Percentiles rank a stretch among this genome's conserved stretches.
phyloP scores from a whole-genome alignment of 2,888 invertebrate species.

The Melolontha melolontha region DNA sequence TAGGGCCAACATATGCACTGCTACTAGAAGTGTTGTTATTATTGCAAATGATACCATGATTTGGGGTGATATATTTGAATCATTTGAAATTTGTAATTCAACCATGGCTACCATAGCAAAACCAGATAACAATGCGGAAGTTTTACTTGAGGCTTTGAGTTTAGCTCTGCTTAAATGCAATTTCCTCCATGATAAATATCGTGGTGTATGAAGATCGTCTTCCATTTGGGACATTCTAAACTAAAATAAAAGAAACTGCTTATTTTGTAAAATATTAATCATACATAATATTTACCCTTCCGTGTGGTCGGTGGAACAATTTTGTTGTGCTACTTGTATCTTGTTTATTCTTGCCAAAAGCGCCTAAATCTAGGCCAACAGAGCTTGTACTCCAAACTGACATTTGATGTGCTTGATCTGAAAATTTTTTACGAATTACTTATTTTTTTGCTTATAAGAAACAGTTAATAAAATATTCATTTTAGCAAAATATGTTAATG shows the following conservation, averaged over 20 bases:
- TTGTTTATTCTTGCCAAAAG: constrained; percentile 53
- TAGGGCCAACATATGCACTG: constrained; percentile 96
- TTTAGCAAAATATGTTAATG: too few relatives aligned
- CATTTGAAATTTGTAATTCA: constrained; percentile 87
- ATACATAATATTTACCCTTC: constrained; percentile 53
- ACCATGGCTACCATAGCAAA: constrained; percentile 99
- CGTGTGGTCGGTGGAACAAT: constrained; percentile 57
- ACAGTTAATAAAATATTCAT: too few relatives aligned
- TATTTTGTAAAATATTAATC: constrained; percentile 10
- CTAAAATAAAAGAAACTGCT: constrained; percentile 47
- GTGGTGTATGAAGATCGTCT: constrained; percentile 83
- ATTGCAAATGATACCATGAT: constrained; percentile 94
- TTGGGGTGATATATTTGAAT: constrained; percentile 78
- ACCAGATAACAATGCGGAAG: constrained; percentile 95
- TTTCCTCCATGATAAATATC: constrained; percentile 90
- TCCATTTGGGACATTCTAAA: constrained; percentile 81
- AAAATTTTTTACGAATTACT: constrained; percentile 27
- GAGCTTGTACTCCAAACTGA: constrained; percentile 80
- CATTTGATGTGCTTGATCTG: constrained; percentile 62
- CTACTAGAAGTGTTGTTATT: constrained; percentile 94
- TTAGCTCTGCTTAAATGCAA: constrained; percentile 96
- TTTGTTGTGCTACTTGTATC: constrained; percentile 54
- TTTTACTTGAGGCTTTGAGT: constrained; percentile 97
- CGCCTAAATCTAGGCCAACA: constrained; percentile 67
- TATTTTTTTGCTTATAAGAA: too few relatives aligned